A percentile compares a stretch with the other conserved stretches of the same genome.
Evolutionary conservation across 2,797 vertebrate genomes (phyloP).

Genomic region (Toxotes lorentzi): DNA sequence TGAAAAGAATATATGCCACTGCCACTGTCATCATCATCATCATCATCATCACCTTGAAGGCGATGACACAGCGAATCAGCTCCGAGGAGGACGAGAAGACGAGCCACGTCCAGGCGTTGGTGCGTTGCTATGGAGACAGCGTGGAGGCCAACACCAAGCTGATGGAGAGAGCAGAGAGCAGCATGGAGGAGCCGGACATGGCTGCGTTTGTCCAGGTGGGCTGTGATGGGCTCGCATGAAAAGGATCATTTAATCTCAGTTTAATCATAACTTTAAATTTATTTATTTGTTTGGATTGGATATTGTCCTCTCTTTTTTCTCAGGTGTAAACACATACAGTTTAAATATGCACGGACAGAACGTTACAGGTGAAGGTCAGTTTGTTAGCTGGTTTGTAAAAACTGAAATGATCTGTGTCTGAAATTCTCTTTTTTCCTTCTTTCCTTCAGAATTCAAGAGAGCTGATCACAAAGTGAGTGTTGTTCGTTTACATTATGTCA

Average conservation of each 20-base stretch:
- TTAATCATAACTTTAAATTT: too few species aligned
- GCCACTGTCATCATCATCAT: background rate
- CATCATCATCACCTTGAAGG: slow-evolving; percentile 44
- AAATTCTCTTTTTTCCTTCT: background rate
- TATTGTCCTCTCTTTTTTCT: too few species aligned
- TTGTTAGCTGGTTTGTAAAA: too few species aligned
- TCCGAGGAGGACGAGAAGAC: slow-evolving; percentile 84
- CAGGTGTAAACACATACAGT: too few species aligned
- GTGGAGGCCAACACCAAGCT: slow-evolving; percentile 77
- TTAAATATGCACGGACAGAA: too few species aligned
- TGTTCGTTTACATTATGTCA: background rate
- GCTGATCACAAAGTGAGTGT: slow-evolving; percentile 84
- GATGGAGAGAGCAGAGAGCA: slow-evolving; percentile 67
- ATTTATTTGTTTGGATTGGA: too few species aligned
- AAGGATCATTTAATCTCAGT: too few species aligned
- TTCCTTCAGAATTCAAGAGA: slow-evolving; percentile 79
- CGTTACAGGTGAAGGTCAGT: too few species aligned
- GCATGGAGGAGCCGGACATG: slow-evolving; percentile 84
- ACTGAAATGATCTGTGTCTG: background rate
- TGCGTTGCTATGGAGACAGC: slow-evolving; percentile 75
- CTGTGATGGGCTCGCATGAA: too few species aligned
- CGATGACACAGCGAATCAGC: slow-evolving; percentile 82
- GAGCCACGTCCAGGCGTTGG: slow-evolving; percentile 66
- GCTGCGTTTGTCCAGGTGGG: slow-evolving; percentile 86
- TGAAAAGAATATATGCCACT: background rate